These are phyloP conservation scores for Champsocephalus esox DNA, from an alignment of 2,797 vertebrate genomes.

Conservation along the genomic window DNA sequence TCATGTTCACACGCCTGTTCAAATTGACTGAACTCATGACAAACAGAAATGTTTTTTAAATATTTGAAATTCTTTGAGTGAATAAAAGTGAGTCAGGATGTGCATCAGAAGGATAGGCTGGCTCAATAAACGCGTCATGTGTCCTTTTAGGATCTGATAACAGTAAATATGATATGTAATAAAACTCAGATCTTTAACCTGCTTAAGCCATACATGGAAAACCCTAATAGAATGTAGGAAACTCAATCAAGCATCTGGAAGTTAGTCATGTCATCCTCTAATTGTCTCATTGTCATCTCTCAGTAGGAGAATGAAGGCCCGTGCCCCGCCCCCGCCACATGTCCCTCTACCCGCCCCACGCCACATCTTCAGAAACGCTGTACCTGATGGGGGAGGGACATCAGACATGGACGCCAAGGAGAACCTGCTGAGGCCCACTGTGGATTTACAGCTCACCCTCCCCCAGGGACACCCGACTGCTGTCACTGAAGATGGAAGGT, in stretches of 20 bases:
- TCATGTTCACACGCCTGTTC: too few species aligned
- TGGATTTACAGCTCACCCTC: slow-evolving; percentile 87
- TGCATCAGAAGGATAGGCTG: neutral
- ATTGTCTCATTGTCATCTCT: slow-evolving; percentile 18
- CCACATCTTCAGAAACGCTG: slow-evolving; percentile 77
- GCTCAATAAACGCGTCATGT: neutral
- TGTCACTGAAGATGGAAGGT: slow-evolving; percentile 90
- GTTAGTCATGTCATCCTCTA: slow-evolving; percentile 1
- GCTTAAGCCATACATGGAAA: neutral
- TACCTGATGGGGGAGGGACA: slow-evolving; percentile 79
- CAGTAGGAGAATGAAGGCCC: slow-evolving; percentile 92
- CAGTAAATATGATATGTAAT: neutral
- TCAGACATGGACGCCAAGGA: slow-evolving; percentile 86
- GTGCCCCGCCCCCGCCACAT: slow-evolving; percentile 88
- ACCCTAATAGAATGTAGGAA: too few species aligned
- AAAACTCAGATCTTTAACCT: neutral
- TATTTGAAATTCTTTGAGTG: neutral
- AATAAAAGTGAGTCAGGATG: neutral
- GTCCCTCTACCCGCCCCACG: slow-evolving; percentile 78
- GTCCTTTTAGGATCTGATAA: neutral
- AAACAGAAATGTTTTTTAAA: neutral
- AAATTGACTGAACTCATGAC: slow-evolving; percentile 7
- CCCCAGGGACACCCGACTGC: slow-evolving; percentile 87
- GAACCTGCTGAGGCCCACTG: slow-evolving; percentile 78
- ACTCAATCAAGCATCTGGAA: neutral